Evolutionary conservation across 2,888 invertebrate genomes (phyloP).

Genomic region (Strigamia crassipes): DNA sequence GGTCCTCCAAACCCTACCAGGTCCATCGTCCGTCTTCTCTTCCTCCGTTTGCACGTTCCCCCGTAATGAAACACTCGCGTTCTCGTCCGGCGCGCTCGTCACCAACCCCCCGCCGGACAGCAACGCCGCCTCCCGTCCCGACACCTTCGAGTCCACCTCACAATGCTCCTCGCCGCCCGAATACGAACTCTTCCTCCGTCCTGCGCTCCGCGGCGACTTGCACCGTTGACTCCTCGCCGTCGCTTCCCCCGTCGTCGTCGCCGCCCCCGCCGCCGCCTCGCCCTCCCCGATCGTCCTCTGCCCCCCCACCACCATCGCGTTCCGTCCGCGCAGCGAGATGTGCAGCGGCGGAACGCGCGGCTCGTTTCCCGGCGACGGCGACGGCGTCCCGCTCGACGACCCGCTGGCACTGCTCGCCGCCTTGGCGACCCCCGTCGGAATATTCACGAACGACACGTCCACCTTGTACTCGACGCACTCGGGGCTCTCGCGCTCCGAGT

Average conservation of each 20-base stretch:
- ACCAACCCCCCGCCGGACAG: slow-evolving; percentile 52
- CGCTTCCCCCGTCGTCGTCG: background rate
- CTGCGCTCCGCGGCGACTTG: slow-evolving; percentile 33
- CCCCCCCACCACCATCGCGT: slow-evolving; percentile 75
- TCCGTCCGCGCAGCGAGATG: slow-evolving; percentile 81
- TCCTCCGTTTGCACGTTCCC: slow-evolving; percentile 42
- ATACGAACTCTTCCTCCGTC: background rate
- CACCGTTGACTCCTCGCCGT: slow-evolving; percentile 43
- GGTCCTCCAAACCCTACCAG: background rate
- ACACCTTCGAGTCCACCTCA: slow-evolving; percentile 15
- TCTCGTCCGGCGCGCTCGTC: slow-evolving; percentile 32
- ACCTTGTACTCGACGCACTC: slow-evolving; percentile 75
- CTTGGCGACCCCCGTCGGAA: slow-evolving; percentile 54
- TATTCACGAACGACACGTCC: slow-evolving; percentile 74
- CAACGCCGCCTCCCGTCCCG: slow-evolving; percentile 47
- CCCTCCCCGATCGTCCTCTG: slow-evolving; percentile 51
- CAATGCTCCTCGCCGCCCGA: background rate
- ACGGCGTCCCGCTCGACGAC: slow-evolving; percentile 23
- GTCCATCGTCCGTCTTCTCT: slow-evolving; percentile 22
- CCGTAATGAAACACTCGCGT: slow-evolving; percentile 43
- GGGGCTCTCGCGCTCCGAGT: slow-evolving; percentile 45
- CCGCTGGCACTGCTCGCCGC: background rate
- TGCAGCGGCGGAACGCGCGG: slow-evolving; percentile 85
- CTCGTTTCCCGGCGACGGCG: slow-evolving; percentile 59
- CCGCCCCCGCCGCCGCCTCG: background rate